These are phyloP conservation scores for Scotopteryx bipunctaria DNA, from an alignment of 2,888 invertebrate genomes.

Conservation along the genomic window DNA sequence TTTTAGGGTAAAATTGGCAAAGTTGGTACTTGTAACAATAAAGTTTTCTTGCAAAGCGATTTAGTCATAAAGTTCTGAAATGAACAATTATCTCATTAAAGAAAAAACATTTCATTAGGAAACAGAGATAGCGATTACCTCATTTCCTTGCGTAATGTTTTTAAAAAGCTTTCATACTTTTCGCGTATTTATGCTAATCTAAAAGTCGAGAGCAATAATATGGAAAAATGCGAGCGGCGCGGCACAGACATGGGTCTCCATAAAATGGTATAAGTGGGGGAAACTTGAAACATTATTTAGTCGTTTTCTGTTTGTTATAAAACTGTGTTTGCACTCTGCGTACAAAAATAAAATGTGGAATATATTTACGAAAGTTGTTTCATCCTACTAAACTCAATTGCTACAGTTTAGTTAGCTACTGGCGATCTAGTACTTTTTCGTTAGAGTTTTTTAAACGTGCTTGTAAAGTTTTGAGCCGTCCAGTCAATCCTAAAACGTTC, in stretches of 20 bases:
- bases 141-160: slow-evolving; percentile 53
- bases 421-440: background rate
- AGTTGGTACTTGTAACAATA: slow-evolving; percentile 20
- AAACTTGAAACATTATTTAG: slow-evolving; percentile 64
- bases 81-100: slow-evolving; percentile 40
- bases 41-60: slow-evolving; percentile 15
- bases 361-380: background rate
- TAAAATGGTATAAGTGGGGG: slow-evolving; percentile 59
- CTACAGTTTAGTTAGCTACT: background rate
- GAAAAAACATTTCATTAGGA: slow-evolving; percentile 44
- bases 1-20: slow-evolving; percentile 25
- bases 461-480: background rate
- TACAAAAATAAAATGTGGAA: slow-evolving; percentile 3
- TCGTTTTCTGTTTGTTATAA: slow-evolving; percentile 49
- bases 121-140: slow-evolving; percentile 51
- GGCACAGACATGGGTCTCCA: slow-evolving; percentile 55
- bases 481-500: background rate
- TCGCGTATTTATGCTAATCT: slow-evolving; percentile 62
- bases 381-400: background rate
- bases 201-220: slow-evolving; percentile 60
- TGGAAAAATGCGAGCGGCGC: slow-evolving; percentile 54
- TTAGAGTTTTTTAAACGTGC: background rate
- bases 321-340: slow-evolving; percentile 34
- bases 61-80: slow-evolving; percentile 28
- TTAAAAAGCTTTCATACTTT: slow-evolving; percentile 62